Evolutionary conservation across 2,113 vertebrate genomes (phyloP).

Genomic region (Oenanthe melanoleuca): DNA sequence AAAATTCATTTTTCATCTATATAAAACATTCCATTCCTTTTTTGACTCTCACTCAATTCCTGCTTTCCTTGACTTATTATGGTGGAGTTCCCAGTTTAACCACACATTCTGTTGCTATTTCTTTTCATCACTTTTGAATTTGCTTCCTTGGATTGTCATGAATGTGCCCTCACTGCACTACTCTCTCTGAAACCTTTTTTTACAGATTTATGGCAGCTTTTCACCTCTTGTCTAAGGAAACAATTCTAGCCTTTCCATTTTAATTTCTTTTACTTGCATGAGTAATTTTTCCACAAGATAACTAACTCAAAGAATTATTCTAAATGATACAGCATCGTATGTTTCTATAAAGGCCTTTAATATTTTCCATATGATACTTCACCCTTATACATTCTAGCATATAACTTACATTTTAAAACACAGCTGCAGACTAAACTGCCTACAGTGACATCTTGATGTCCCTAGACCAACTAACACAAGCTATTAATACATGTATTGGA

Average conservation of each 20-base stretch:
- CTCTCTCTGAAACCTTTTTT: not conserved
- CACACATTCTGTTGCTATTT: not conserved
- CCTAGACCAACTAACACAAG: not conserved
- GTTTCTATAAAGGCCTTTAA: not conserved
- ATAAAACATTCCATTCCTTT: not conserved
- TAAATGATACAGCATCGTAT: not conserved
- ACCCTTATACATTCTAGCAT: not conserved
- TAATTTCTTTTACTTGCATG: not conserved
- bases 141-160: conserved; percentile 6
- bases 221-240: not conserved
- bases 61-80: not conserved
- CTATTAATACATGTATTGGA: not conserved
- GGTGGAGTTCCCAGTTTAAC: not conserved
- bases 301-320: not conserved
- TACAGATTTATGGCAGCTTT: not conserved
- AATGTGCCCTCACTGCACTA: not conserved
- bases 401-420: not conserved
- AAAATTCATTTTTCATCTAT: not conserved
- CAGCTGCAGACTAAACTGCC: not conserved
- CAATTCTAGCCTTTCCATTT: not conserved
- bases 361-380: conserved; percentile 5
- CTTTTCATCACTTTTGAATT: conserved; percentile 25
- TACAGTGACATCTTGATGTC: not conserved
- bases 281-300: conserved; percentile 7
- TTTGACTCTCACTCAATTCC: not conserved